Evolutionary conservation across 1,140 invertebrate genomes (phyloP).

Genomic region (Papilio xuthus): DNA sequence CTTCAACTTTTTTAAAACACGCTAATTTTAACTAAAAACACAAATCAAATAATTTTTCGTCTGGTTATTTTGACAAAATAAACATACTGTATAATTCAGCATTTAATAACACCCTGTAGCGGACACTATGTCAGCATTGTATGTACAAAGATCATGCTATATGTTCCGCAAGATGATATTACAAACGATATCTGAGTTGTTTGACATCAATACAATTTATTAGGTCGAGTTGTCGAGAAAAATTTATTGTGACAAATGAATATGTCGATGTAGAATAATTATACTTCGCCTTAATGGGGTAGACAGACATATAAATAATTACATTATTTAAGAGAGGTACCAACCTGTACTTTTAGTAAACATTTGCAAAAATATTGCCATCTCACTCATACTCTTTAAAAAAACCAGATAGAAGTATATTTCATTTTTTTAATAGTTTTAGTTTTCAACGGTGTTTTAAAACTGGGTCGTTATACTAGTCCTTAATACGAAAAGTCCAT

Average conservation of each 20-base stretch:
- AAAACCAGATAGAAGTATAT: neutral
- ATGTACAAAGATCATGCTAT: neutral
- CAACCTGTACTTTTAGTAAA: too few species aligned
- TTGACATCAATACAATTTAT: slow-evolving; percentile 14
- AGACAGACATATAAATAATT: neutral
- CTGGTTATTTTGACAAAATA: neutral
- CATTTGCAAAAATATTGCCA: too few species aligned
- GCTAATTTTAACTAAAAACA: too few species aligned
- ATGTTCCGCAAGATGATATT: slow-evolving; percentile 21
- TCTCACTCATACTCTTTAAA: neutral
- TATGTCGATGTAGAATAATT: neutral
- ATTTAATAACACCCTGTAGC: neutral
- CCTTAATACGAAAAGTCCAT: neutral
- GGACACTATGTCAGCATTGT: neutral
- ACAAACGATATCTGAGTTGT: slow-evolving; percentile 9
- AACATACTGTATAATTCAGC: neutral
- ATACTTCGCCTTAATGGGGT: neutral
- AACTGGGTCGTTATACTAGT: neutral
- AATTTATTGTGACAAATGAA: slow-evolving; percentile 4
- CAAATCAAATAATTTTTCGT: neutral
- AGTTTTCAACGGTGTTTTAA: neutral
- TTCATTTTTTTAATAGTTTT: neutral
- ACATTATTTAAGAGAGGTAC: too few species aligned
- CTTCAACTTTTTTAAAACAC: too few species aligned
- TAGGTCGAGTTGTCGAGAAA: slow-evolving; percentile 11